Evolutionary conservation across 2,113 vertebrate genomes (phyloP), one percentile per base, ranked within the genome.

Genomic region (Vidua macroura): DNA sequence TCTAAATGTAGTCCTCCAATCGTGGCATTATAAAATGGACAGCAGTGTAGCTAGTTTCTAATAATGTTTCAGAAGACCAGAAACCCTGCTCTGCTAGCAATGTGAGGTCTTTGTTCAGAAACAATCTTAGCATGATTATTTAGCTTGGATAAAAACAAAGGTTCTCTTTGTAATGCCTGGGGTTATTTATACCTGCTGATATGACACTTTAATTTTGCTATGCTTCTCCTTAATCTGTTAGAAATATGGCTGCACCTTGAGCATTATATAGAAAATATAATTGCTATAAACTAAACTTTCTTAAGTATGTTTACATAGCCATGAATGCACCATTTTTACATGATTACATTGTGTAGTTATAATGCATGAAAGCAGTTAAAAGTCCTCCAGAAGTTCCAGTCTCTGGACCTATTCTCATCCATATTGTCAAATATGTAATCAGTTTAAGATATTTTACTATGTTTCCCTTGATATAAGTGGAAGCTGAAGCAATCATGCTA

Each of bases 401-500:
- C 88, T 95, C 92, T 23, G 31, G 94, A 96, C 66, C 60, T 83
- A 75, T 92, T 95, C 93, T 96, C 88, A 97, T 96, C 92, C 46
- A 43, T 95, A 95, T 85, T 96, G 91, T 94, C 93, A 96, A 95
- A 95, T 95, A 56, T 39, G 56, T 94, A 97, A 97, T 97, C 93
- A 96, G 95, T 96, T 96, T 96, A 97, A 97, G 92, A 97, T 94
- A 94, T 83, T 97, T 97, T 90, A 64, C 90, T 66, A 24, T 96
- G 88, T 97, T 98, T 97, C 95, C 92, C 94, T 95, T 97, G 95
- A 95, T 96, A 92, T 93, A 94, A 90, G 72, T 97, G 88, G 92
- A 96, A 97, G 60, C 90, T 97, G 95, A 98, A 97, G 95, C 86
- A 98, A 97, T 97, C 96, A 84, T 90, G 84, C 92, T 90, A 94